phyloP scores from a whole-genome alignment of 2,797 vertebrate genomes.

The Hapalemur alaotrensis region DNA sequence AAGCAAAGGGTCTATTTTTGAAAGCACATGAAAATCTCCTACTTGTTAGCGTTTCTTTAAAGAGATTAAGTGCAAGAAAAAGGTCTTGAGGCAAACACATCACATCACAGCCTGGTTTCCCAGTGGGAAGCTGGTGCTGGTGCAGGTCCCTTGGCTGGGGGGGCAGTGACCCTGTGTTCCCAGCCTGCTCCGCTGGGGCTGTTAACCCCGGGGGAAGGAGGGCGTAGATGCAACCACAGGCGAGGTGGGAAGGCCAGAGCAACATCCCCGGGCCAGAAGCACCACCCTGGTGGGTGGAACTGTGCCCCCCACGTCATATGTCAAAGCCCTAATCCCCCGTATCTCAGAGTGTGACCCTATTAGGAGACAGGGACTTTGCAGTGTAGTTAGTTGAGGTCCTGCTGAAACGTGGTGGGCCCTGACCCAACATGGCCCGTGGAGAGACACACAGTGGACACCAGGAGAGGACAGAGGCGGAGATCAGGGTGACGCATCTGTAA shows the following conservation, averaged over 20 bases:
- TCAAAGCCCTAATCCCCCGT: background rate
- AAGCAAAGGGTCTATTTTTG: background rate
- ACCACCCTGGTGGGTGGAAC: fast-evolving
- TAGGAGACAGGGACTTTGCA: background rate
- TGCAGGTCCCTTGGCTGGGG: fast-evolving
- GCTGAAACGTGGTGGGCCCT: background rate
- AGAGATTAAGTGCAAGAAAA: background rate
- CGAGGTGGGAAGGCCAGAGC: background rate
- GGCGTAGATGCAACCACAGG: too few relatives aligned
- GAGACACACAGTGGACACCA: fast-evolving
- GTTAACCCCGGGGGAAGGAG: background rate
- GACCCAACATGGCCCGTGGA: fast-evolving
- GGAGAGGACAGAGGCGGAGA: fast-evolving
- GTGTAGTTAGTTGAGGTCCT: background rate
- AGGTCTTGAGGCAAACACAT: fast-evolving
- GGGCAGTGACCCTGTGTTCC: background rate
- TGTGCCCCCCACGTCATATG: background rate
- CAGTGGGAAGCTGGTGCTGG: fast-evolving
- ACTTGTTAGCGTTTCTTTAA: background rate
- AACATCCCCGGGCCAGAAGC: background rate
- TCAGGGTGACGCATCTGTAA: fast-evolving
- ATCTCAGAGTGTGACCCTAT: background rate
- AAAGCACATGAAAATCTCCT: background rate
- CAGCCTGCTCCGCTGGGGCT: fast-evolving
- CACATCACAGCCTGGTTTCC: fast-evolving